Base-by-base conservation (phyloP, 2,888 invertebrate species). In the Lasioglossum malachurum region DNA sequence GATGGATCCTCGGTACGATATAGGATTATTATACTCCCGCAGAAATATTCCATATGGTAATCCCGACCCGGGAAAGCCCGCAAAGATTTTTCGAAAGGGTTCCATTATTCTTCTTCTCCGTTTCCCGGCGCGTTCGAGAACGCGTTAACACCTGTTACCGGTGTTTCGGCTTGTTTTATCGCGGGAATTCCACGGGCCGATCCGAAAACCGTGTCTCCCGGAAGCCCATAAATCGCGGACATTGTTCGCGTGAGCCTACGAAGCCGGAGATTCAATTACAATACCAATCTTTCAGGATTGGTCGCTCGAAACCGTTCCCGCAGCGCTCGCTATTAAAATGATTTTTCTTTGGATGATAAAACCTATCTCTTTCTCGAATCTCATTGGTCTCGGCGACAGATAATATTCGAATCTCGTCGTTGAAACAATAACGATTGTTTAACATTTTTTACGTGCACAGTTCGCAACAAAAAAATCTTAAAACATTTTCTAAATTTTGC, bases 161-260 rank as follows among this genome's bases (percentile, higher is more conserved):
- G 74, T 69, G 12, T 60, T 57, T 35, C 27, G 23, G 67, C 60
- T 83, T 76, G 80, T 87, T 90, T 86, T 88, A 91, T 84, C 79
- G 86, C 78, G 75, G 75, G 80, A 83, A 88, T 89, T 90, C 80
- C 78, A 38, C 75, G 57, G 80, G 75, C 41, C 64, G 38, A 49
- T 69, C 53, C 49, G 19, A 41, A 76, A n/a, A 38, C 38, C 53
- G 67, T 78, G 84, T 82, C 82, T 73, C 72, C 83, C 75, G 86
- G 85, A 90, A 90, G 90, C 90, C 88, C 91, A 86, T 91, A 91
- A 91, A 91, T 90, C 84, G 83, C 84, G 84, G 81, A 83, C 85
- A 87, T 83, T 91, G 78, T 75, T 86, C 86, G 88, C 87, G 80
- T 72, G 80, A 84, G 84, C 76, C 83, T 86, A 75, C 78, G 79